Evolutionary conservation across 2,113 vertebrate genomes (phyloP).

Genomic region (Callorhinus ursinus): DNA sequence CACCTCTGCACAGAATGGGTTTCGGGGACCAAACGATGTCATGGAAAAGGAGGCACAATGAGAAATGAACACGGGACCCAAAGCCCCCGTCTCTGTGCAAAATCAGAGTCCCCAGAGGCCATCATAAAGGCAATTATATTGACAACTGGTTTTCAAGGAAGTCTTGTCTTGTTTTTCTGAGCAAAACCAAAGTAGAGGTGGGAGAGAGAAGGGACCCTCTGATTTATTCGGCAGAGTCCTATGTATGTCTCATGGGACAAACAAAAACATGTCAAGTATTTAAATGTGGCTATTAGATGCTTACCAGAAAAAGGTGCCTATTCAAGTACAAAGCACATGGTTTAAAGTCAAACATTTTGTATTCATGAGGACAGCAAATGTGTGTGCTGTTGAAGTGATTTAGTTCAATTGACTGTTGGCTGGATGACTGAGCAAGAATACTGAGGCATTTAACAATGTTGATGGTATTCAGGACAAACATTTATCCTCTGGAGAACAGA

Average conservation of each 20-base stretch:
- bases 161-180: neutral
- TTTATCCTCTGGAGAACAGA: slow-evolving; percentile 87
- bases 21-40: neutral
- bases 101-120: neutral
- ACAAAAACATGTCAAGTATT: slow-evolving; percentile 55
- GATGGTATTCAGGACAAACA: slow-evolving; percentile 90
- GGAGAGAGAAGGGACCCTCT: neutral
- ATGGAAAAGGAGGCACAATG: neutral
- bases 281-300: slow-evolving; percentile 78
- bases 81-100: neutral
- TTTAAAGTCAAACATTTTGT: slow-evolving; percentile 84
- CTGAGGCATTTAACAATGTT: slow-evolving; percentile 90
- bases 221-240: neutral
- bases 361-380: slow-evolving; percentile 88
- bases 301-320: slow-evolving; percentile 19
- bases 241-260: slow-evolving; percentile 8
- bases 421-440: slow-evolving; percentile 91
- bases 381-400: slow-evolving; percentile 87
- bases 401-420: slow-evolving; percentile 88
- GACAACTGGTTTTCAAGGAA: neutral
- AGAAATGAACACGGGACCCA: neutral
- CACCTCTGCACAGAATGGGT: neutral
- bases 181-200: neutral
- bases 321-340: slow-evolving; percentile 68
- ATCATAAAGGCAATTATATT: slow-evolving; percentile 12